Evolutionary conservation across 2,113 vertebrate species (phyloP), one percentile per base, ranked within the genome.

Genomic region (Hiodon tergisus): DNA sequence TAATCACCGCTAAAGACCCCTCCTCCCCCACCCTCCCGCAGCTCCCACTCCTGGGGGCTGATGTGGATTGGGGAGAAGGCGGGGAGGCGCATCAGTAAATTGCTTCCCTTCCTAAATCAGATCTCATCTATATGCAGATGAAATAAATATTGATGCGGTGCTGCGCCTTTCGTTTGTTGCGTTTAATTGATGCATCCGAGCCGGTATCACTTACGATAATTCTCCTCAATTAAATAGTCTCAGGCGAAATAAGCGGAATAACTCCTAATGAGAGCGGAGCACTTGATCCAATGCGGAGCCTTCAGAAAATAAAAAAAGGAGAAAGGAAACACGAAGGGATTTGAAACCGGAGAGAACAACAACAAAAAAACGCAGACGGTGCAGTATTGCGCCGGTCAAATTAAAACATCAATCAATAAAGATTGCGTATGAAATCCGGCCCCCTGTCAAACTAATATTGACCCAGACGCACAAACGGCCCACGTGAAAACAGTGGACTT

Each of bases 101-200:
- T 81, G 81, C 77, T 82, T 78, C 8, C 10, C n/a, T 54, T 47
- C 78, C 81, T 80, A 76, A 85, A 85, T 79, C 79, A 77, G 72
- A 77, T 79, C 84, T 86, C 85, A 86, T 91, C 85, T 89, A 84
- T 84, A 88, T 89, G 88, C 87, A 89, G 89, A 89, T 90, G 82
- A 85, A 87, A 90, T 89, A 85, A 90, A 91, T 89, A 90, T 87
- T 85, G 86, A 88, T 84, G 83, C 59, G 78, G 78, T 71, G 82
- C 82, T 79, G 76, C 6, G 69, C 76, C 77, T 73, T 75, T 69
- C 70, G 78, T 71, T 72, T 77, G 81, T 81, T 83, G 77, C 67
- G 78, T 79, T 81, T 85, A 87, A 89, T 85, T 86, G 87, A 84
- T 78, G 82, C 75, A 80, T 73, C 78, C 67, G 60, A 78, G 78